These are phyloP conservation scores for Ceratosolen fusciceps DNA, from an alignment of 1,140 invertebrate genomes.

Conservation along the genomic window DNA sequence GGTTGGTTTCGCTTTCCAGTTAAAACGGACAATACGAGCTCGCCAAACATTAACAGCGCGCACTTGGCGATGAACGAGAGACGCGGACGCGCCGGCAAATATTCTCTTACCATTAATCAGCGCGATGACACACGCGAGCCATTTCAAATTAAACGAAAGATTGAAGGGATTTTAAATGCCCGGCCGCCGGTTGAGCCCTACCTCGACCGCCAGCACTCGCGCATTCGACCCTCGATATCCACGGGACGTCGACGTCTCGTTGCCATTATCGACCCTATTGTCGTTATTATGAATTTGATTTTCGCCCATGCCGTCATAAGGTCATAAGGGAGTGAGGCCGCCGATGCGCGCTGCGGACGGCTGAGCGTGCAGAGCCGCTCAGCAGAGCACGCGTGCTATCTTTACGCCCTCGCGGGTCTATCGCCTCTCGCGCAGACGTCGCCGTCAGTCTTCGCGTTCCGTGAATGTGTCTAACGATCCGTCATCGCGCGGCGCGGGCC, in stretches of 20 bases:
- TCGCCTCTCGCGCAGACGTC: constrained; percentile 62
- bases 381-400: constrained; percentile 57
- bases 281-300: too few relatives aligned
- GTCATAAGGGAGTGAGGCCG: too few relatives aligned
- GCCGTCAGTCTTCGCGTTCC: constrained; percentile 67
- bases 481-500: constrained; percentile 58
- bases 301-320: too few relatives aligned
- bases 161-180: not conserved
- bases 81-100: not conserved
- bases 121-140: constrained; percentile 4
- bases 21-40: too few relatives aligned
- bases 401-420: constrained; percentile 59
- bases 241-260: too few relatives aligned
- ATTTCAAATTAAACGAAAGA: constrained; percentile 21
- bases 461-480: constrained; percentile 65
- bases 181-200: not conserved
- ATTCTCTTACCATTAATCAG: constrained; percentile 31
- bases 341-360: too few relatives aligned
- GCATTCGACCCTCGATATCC: not conserved
- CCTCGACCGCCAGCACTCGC: not conserved
- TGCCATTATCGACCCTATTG: too few relatives aligned
- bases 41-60: not conserved
- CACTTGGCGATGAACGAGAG: not conserved
- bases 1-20: not conserved
- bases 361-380: not conserved